Percentiles rank a stretch among this genome's conserved stretches.
Evolutionary conservation across 2,113 vertebrate species (phyloP).

Genomic region (Lonchura striata): DNA sequence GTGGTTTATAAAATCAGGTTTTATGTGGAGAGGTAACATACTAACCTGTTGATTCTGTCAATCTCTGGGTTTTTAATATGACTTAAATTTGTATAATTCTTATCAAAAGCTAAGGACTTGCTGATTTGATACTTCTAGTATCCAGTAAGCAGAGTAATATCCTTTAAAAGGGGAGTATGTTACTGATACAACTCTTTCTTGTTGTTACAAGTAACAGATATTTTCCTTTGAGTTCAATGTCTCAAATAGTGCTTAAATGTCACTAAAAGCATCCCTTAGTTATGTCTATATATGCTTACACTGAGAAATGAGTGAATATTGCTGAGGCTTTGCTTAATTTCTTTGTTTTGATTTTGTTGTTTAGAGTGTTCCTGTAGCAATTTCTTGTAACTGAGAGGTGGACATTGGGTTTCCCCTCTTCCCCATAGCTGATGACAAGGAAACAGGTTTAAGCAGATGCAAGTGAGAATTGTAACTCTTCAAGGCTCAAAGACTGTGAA

Average conservation of each 20-base stretch:
- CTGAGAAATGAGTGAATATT: neutral
- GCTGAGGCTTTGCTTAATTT: neutral
- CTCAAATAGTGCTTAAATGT: neutral
- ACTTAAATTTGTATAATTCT: neutral
- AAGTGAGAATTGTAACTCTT: neutral
- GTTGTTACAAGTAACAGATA: neutral
- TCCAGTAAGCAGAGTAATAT: neutral
- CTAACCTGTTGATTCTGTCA: neutral
- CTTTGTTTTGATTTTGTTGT: neutral
- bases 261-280: neutral
- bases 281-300: neutral
- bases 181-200: neutral
- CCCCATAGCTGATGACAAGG: neutral
- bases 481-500: neutral
- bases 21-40: neutral
- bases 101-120: neutral
- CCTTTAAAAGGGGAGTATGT: neutral
- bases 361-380: neutral
- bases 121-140: neutral
- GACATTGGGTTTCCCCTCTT: neutral
- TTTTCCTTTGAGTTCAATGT: neutral
- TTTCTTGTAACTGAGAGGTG: neutral
- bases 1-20: neutral
- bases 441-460: neutral
- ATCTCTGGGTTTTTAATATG: neutral